phyloP scores from a whole-genome alignment of 2,888 invertebrate genomes.

The Cyaniris semiargus region DNA sequence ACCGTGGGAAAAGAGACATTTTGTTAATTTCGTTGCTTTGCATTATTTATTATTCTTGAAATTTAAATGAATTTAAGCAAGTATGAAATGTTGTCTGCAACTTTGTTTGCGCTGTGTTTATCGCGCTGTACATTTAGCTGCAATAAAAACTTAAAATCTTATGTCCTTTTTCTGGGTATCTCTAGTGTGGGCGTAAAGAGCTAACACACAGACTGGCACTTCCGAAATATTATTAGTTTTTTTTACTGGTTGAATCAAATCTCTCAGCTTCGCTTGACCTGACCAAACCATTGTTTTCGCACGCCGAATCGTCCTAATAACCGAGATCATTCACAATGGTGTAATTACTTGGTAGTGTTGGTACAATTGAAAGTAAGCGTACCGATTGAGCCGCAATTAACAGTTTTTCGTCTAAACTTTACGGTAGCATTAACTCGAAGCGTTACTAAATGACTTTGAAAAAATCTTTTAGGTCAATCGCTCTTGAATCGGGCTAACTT shows the following conservation, averaged over 20 bases:
- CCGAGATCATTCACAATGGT: conserved; percentile 11
- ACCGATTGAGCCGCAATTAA: conserved; percentile 19
- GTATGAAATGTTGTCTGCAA: too few relatives aligned
- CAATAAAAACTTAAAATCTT: too few relatives aligned
- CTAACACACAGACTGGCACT: too few relatives aligned
- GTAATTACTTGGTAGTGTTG: conserved; percentile 14
- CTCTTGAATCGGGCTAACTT: not conserved
- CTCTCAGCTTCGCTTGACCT: not conserved
- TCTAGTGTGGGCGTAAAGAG: not conserved
- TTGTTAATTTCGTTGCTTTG: not conserved
- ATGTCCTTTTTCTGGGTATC: too few relatives aligned
- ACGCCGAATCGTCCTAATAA: conserved; percentile 8
- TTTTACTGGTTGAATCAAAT: not conserved
- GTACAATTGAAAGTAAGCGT: conserved; percentile 25
- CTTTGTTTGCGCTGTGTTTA: too few relatives aligned
- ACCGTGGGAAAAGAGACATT: not conserved
- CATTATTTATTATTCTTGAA: not conserved
- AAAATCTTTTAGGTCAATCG: not conserved
- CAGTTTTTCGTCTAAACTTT: conserved; percentile 7
- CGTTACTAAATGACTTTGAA: not conserved
- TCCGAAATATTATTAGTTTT: not conserved
- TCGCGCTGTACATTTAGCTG: too few relatives aligned
- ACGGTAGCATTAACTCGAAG: not conserved
- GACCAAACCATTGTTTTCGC: conserved; percentile 1
- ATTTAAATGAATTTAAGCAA: not conserved